Conservation (phyloP, 53 echinoderm and acorn worm species). For the Luidia sarsii region DNA sequence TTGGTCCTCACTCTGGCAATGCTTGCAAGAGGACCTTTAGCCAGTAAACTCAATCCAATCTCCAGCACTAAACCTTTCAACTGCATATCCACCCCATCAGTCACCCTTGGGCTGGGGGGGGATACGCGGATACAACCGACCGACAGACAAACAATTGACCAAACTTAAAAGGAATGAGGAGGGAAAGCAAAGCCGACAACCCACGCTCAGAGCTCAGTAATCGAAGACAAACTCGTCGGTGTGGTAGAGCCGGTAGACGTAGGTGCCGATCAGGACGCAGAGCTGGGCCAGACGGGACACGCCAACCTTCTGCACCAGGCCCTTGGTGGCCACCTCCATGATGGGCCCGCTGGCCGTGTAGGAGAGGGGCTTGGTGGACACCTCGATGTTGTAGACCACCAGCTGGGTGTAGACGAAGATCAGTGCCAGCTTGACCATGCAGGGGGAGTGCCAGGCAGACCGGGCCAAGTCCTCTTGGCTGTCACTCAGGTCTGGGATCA, state of each 20-base stretch:
- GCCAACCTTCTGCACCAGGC: conserved; percentile 62
- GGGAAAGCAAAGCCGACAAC: too few species aligned
- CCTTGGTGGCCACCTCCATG: conserved; percentile 61
- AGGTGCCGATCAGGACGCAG: conserved; percentile 49
- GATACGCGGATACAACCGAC: neutral
- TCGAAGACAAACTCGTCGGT: conserved; percentile 64
- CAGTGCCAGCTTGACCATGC: conserved; percentile 76
- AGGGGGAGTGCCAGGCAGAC: conserved; percentile 55
- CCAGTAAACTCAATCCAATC: too few species aligned
- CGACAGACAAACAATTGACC: neutral
- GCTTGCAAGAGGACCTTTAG: too few species aligned
- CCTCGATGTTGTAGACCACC: conserved; percentile 77
- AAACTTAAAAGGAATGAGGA: neutral
- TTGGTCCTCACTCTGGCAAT: too few species aligned
- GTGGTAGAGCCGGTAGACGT: conserved; percentile 62
- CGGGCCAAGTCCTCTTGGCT: neutral
- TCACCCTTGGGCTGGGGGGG: neutral
- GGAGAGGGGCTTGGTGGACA: conserved; percentile 58
- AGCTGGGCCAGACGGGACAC: conserved; percentile 64
- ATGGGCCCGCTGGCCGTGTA: conserved; percentile 67
- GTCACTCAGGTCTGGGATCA: too few species aligned
- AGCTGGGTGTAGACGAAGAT: conserved; percentile 95
- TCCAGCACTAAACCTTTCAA: too few species aligned
- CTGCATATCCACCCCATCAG: too few species aligned
- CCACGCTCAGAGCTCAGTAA: conserved; percentile 17